phyloP scores from a whole-genome alignment of 2,797 vertebrate genomes.

The Sebastiscus albofasciatus region DNA sequence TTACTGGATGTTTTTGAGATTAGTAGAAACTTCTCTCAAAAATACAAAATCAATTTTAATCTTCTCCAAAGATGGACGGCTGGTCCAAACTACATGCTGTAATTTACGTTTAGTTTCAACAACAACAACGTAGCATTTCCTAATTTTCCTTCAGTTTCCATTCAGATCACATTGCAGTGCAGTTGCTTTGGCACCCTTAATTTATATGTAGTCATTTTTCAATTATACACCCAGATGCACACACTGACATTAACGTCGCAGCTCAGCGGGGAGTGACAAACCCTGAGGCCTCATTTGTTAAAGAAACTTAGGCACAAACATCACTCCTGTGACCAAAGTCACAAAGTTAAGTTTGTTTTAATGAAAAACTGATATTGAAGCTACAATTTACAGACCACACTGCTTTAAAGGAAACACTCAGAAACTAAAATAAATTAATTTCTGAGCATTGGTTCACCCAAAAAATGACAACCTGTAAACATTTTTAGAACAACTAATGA shows the following conservation, averaged over 20 bases:
- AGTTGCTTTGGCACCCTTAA: slow-evolving; percentile 37
- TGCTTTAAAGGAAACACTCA: not conserved
- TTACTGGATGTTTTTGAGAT: not conserved
- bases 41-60: not conserved
- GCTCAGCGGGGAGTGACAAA: slow-evolving; percentile 53
- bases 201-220: slow-evolving; percentile 60
- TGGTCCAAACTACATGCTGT: not conserved
- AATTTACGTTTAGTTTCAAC: not conserved
- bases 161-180: slow-evolving; percentile 34
- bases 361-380: slow-evolving; percentile 17
- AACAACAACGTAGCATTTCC: not conserved
- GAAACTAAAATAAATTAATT: not conserved
- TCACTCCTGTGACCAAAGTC: slow-evolving; percentile 39
- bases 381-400: not conserved
- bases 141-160: slow-evolving; percentile 3
- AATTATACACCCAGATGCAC: slow-evolving; percentile 71
- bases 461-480: not conserved
- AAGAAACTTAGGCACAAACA: slow-evolving; percentile 39
- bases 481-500: not conserved
- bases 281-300: slow-evolving; percentile 45
- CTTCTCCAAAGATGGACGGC: not conserved
- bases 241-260: slow-evolving; percentile 52
- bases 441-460: not conserved
- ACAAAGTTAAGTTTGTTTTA: slow-evolving; percentile 39
- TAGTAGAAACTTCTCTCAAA: not conserved